These are phyloP conservation scores for Uloborus diversus DNA, from an alignment of 1,140 invertebrate genomes.

Conservation along the genomic window DNA sequence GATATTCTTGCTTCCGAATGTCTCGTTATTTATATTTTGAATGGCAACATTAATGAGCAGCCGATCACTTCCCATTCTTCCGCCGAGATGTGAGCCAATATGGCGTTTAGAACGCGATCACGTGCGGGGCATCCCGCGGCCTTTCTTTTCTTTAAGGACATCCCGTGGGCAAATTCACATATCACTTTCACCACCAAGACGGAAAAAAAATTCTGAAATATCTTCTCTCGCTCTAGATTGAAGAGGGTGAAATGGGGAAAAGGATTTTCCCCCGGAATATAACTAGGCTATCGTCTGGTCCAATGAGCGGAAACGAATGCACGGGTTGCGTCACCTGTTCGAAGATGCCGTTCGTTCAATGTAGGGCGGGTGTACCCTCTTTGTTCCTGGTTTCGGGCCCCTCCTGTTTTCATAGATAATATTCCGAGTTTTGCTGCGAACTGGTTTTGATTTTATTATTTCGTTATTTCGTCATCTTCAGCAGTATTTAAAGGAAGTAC, in stretches of 20 bases:
- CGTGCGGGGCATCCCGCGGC: too few relatives aligned
- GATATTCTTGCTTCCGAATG: too few relatives aligned
- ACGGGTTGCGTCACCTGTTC: constrained; percentile 15
- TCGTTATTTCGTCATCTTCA: constrained; percentile 1
- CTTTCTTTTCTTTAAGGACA: too few relatives aligned
- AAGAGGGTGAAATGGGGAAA: constrained; percentile 2
- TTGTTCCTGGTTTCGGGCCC: constrained; percentile 36
- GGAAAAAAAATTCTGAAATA: not conserved
- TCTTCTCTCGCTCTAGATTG: constrained; percentile 1
- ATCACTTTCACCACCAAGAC: not conserved
- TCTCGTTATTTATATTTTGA: too few relatives aligned
- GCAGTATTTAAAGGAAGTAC: constrained; percentile 47
- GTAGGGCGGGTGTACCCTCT: constrained; percentile 32
- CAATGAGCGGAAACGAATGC: constrained; percentile 31
- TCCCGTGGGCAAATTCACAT: not conserved
- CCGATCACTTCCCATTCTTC: too few relatives aligned
- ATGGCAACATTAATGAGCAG: too few relatives aligned
- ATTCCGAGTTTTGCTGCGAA: constrained; percentile 20
- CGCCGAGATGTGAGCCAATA: too few relatives aligned
- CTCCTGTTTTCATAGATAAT: constrained; percentile 40
- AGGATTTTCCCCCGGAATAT: constrained; percentile 16
- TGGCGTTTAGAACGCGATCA: too few relatives aligned
- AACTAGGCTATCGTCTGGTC: constrained; percentile 37
- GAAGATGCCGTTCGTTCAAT: constrained; percentile 22
- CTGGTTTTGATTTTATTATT: constrained; percentile 38